Conservation (phyloP, 2,888 invertebrate genomes). For the Phania funesta region DNA sequence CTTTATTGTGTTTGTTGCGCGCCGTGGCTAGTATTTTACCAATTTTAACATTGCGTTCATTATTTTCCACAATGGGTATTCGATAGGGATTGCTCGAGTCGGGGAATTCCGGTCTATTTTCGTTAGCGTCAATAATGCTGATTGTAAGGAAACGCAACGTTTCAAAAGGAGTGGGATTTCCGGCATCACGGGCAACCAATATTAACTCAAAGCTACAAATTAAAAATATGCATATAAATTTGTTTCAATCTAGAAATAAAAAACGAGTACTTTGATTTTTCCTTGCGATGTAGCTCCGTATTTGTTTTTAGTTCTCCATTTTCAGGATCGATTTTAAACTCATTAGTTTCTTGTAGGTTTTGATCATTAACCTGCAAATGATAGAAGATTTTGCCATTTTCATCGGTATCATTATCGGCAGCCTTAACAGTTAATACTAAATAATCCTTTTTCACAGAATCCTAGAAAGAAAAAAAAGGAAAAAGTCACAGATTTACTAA, state of each 20-base stretch:
- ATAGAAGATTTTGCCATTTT: conserved; percentile 92
- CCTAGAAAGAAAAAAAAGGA: conserved; percentile 80
- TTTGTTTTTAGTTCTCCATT: conserved; percentile 91
- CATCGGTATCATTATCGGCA: conserved; percentile 89
- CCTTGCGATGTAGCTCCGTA: conserved; percentile 89
- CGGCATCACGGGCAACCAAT: conserved; percentile 91
- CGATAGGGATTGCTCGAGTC: conserved; percentile 84
- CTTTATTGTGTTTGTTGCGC: conserved; percentile 90
- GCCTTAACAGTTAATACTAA: conserved; percentile 91
- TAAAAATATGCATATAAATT: background rate
- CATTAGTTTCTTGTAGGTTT: conserved; percentile 89
- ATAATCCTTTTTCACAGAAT: conserved; percentile 87
- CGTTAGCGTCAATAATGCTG: conserved; percentile 89
- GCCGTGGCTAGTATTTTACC: conserved; percentile 81
- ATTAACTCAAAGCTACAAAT: conserved; percentile 83
- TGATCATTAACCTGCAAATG: conserved; percentile 86
- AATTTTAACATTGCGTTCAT: conserved; percentile 83
- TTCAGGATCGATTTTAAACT: conserved; percentile 89
- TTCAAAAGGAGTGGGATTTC: conserved; percentile 90
- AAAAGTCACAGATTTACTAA: background rate
- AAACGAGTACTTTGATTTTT: conserved; percentile 81
- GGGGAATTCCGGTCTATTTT: conserved; percentile 89
- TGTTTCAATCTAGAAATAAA: background rate
- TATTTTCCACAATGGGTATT: conserved; percentile 88
- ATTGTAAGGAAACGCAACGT: conserved; percentile 88